Evolutionary conservation across 2,113 vertebrate species (phyloP).

Genomic region (Hemiprocne comata): DNA sequence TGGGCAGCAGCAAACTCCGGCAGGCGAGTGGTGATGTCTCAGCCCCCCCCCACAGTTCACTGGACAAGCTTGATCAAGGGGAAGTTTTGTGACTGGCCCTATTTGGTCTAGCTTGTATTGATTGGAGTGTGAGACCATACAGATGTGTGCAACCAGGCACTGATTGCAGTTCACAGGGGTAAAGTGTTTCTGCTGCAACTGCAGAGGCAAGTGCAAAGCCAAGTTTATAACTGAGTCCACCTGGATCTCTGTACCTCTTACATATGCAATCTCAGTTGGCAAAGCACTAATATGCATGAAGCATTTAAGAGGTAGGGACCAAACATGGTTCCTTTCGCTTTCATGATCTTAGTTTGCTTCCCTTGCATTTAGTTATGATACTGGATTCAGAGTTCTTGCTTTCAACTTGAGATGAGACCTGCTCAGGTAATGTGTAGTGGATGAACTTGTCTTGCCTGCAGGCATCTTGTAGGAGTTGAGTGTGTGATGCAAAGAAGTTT

Average conservation of each 20-base stretch:
- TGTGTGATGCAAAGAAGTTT: not conserved
- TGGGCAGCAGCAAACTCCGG: not conserved
- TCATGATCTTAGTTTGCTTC: not conserved
- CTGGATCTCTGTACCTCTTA: not conserved
- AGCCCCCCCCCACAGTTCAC: too few relatives aligned
- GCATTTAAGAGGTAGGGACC: not conserved
- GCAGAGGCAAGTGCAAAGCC: not conserved
- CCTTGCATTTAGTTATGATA: not conserved
- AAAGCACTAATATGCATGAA: not conserved
- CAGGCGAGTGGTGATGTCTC: fast-evolving
- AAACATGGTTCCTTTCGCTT: not conserved
- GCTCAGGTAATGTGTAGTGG: not conserved
- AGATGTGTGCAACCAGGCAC: not conserved
- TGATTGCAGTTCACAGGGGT: not conserved
- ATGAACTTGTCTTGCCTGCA: not conserved
- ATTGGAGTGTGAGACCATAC: too few relatives aligned
- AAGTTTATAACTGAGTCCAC: not conserved
- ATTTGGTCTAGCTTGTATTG: fast-evolving
- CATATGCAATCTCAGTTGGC: not conserved
- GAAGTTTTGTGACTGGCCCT: not conserved
- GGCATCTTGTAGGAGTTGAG: not conserved
- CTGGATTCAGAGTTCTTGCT: not conserved
- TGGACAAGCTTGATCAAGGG: too few relatives aligned
- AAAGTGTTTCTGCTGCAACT: not conserved
- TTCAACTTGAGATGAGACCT: not conserved